Base-by-base conservation (phyloP, 2,113 vertebrate species). In the Morone saxatilis region DNA sequence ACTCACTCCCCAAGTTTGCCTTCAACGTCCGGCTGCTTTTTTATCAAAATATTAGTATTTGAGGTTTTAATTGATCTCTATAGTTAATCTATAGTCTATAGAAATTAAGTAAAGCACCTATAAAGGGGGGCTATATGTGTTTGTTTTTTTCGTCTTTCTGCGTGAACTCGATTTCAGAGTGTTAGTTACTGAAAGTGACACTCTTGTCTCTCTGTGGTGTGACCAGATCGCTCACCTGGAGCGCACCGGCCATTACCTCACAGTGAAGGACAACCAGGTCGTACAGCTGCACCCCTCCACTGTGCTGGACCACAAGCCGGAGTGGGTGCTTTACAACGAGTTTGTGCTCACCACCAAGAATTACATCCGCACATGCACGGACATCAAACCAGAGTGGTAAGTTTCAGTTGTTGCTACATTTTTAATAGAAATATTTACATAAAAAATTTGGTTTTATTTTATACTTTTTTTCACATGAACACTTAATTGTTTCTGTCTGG, bases 291-390 rank as follows among this genome's bases (percentile, higher is more conserved):
- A 99, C 94, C 98, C 97, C 38, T 99, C 98, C 72, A 99, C 97
- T 40, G 97, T 99, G 91, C 97, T 99, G 88, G 98, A 99, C 93
- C 98, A 98, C 92, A 99, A 99, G 89, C 98, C 98, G 0, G 97
- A 99, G 87, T 99, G 98, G 98, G 98, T 99, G 86, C 97, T 99
- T 63, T 99, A 99, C 92, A 99, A 99, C 70, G 98, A 99, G 93
- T 99, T 99, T 90, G 98, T 99, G 73, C 96, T 99, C 90, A 99
- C 98, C 83, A 98, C 98, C 31, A 99, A 99, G 94, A 99, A 99
- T 85, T 98, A 99, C 89, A 99, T 99, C 94, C 97, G 98, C 90
- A 99, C 98, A 0, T 98, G 97, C 95, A 98, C 97, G 76, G 97
- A 99, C 89, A 96, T 98, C 91, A 99, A 99, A 83, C 98, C 98